Evolutionary conservation across 1,140 invertebrate species (phyloP), one percentile per base, ranked within the genome.

Genomic region (Lasioglossum albipes): DNA sequence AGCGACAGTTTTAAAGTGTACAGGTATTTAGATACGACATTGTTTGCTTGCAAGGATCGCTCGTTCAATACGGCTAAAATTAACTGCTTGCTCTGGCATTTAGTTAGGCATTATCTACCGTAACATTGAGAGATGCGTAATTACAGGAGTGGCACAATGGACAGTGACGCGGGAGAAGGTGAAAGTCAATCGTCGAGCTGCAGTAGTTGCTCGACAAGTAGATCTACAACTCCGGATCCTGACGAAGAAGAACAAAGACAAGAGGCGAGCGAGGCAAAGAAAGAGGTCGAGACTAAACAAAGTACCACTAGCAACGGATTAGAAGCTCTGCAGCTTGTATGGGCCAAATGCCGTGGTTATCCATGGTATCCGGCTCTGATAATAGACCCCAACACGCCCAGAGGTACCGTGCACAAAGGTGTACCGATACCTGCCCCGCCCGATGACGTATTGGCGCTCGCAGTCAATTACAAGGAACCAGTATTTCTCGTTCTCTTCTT

Each of bases 291-390:
- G 18, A 88, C 69, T n/a, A 90, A 89, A 71, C 52, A 89, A 85
- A 61, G 75, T 75, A 45, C 68, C 20, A 77, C 76, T 77, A 79
- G 69, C 67, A 88, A 83, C 81, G 89, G 88, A 91, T 88, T 88
- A 66, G 96, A 97, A 87, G 97, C 97, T 2, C 92, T 99, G 31
- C 97, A 99, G 91, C 94, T 99, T 12, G 98, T 99, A 2, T 99
- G 98, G 98, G 98, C 98, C 0, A 99, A 99, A 91, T 99, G 98
- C 94, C 95, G 98, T 79, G 98, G 98, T 5, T 99, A 98, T 93
- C 98, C 98, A 7, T 99, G 98, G 98, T 99, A 99, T 94, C 98
- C 98, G 54, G 98, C 98, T 1, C 93, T 99, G 70, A 98, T 99
- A 65, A 98, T 99, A 67, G 97, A 99, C 93, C 98, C 98, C 6